Evolutionary conservation across 2,888 invertebrate genomes (phyloP).

Genomic region (Terebella lapidaria): DNA sequence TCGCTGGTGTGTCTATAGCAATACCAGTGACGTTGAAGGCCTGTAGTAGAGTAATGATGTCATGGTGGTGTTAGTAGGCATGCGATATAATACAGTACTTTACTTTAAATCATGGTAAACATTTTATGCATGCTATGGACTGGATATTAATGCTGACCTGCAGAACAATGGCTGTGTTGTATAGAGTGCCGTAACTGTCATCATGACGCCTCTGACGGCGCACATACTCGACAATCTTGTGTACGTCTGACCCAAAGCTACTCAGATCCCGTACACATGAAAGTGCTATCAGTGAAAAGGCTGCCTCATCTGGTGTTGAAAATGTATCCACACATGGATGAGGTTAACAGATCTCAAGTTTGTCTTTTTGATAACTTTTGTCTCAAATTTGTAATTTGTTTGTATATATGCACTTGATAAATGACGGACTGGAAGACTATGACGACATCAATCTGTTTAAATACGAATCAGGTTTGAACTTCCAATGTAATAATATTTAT

Average conservation of each 20-base stretch:
- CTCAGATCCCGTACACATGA: background rate
- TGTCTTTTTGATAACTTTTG: no score
- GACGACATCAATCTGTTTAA: background rate
- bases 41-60: no score
- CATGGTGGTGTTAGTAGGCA: no score
- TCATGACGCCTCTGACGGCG: conserved; percentile 1
- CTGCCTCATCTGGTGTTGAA: background rate
- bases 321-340: background rate
- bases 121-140: no score
- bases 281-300: background rate
- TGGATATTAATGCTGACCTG: conserved; percentile 5
- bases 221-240: conserved; percentile 4
- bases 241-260: background rate
- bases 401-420: no score
- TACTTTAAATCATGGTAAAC: no score
- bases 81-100: no score
- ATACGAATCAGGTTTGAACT: background rate
- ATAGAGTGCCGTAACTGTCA: conserved; percentile 8
- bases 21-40: background rate
- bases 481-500: background rate
- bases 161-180: conserved; percentile 5
- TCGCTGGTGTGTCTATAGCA: background rate
- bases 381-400: no score
- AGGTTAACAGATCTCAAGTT: background rate
- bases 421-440: no score